These are phyloP conservation scores for Zele albiditarsus DNA, from an alignment of 2,888 invertebrate species.

Conservation along the genomic window DNA sequence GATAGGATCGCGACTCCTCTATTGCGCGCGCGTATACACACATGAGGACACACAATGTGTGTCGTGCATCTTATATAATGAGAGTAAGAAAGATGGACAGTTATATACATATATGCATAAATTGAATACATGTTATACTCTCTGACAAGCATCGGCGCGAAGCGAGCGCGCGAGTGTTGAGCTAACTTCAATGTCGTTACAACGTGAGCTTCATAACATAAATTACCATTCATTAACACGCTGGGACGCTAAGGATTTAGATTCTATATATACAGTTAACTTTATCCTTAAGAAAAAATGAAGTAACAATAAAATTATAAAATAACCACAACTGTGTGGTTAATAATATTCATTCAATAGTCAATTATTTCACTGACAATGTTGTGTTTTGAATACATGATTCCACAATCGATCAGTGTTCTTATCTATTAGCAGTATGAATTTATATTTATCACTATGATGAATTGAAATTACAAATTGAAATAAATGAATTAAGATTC, in stretches of 20 bases:
- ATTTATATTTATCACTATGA: no score
- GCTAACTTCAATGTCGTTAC: slow-evolving; percentile 7
- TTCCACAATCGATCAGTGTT: no score
- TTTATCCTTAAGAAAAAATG: background rate
- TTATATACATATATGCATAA: background rate
- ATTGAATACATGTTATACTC: background rate
- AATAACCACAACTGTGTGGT: background rate
- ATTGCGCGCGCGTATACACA: background rate
- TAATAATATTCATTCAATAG: no score
- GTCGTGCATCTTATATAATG: slow-evolving; percentile 7
- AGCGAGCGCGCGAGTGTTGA: slow-evolving; percentile 2
- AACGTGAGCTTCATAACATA: slow-evolving; percentile 23
- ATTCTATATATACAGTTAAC: background rate
- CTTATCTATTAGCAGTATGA: no score
- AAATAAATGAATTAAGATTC: no score
- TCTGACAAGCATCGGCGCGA: slow-evolving; percentile 19
- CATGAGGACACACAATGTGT: slow-evolving; percentile 19
- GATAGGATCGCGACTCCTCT: slow-evolving; percentile 31
- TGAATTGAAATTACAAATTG: no score
- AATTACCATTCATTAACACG: slow-evolving; percentile 37
- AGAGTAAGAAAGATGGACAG: background rate
- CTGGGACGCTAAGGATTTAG: background rate
- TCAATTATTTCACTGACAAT: no score
- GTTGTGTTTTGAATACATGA: no score
- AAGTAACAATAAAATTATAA: background rate